Conservation (phyloP, 2,797 vertebrate species). For the Clarias laeviceps region DNA sequence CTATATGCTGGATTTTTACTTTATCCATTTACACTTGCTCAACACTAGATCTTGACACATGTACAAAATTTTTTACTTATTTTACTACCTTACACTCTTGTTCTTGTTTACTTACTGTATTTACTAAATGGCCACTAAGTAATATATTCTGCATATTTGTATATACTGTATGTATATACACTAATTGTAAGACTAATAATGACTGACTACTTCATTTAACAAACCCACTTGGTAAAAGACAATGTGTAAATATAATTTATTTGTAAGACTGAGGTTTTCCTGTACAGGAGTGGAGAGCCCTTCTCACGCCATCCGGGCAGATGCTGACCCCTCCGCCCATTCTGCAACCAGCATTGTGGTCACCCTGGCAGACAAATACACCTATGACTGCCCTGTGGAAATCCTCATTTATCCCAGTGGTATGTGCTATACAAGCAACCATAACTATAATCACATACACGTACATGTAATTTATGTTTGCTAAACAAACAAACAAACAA, state of each 20-base stretch:
- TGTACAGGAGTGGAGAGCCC: slow-evolving; percentile 92
- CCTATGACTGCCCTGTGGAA: slow-evolving; percentile 92
- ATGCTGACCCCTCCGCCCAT: slow-evolving; percentile 85
- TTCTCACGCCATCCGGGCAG: slow-evolving; percentile 91
- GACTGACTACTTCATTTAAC: not conserved
- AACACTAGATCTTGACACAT: too few species aligned
- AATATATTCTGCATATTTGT: too few species aligned
- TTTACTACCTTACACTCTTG: too few species aligned
- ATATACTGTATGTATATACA: too few species aligned
- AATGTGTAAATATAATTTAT: not conserved
- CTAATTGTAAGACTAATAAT: not conserved
- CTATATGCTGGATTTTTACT: too few species aligned
- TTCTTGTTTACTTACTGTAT: not conserved
- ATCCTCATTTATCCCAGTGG: slow-evolving; percentile 95
- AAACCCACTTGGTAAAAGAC: not conserved
- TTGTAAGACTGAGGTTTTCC: not conserved
- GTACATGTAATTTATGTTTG: not conserved
- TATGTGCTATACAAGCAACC: slow-evolving; percentile 65
- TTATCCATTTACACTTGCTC: too few species aligned
- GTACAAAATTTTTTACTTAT: too few species aligned
- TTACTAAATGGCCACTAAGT: too few species aligned
- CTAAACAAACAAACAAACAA: not conserved
- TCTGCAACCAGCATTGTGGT: slow-evolving; percentile 88
- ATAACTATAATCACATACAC: not conserved
- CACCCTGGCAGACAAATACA: slow-evolving; percentile 92